Evolutionary conservation across 2,888 invertebrate species (phyloP), one percentile per base, ranked within the genome.

Genomic region (Dyspetes luteomarginatus): DNA sequence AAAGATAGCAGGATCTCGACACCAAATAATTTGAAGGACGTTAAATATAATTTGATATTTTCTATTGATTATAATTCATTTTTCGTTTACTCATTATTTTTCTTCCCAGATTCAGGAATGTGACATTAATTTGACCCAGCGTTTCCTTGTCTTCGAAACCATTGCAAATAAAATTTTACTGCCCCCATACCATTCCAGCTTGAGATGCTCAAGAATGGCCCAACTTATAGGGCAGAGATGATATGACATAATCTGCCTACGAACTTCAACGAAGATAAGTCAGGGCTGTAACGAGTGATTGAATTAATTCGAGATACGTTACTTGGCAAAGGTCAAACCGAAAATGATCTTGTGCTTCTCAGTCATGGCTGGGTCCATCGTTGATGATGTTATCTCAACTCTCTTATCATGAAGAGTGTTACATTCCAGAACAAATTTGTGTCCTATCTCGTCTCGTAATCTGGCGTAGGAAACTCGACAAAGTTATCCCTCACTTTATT

Each of bases 401-500:
- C 30, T 24, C n/a, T 30, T 30, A 30, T 2, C 28, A 24, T 36
- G 19, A 3, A 28, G 19, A 9, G 45, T 71, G 3, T 7, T 30
- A 28, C 24, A n/a, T n/a, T n/a, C n/a, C n/a, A n/a, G n/a, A 28
- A 64, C 55, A 56, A 26, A 52, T 69, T 69, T 48, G 58, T 43
- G 55, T 24, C 30, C 17, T 60, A 15, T n/a, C n/a, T n/a, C n/a
- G n/a, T n/a, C n/a, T n/a, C 68, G 26, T 62, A 62, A 79, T 74
- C 74, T 58, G 73, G 58, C 64, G 68, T 30, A 48, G 36, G 74
- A 69, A 74, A 79, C 64, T 79, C 74, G 68, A 79, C 64, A 48
- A 74, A 69, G 79, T 79, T 69, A 58, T 68, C 60, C 64, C 69
- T 15, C 68, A 4, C 17, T 36, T 36, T 55, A 36, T 17, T 3